phyloP scores from a whole-genome alignment of 2,113 vertebrate species.

The Lepisosteus oculatus region DNA sequence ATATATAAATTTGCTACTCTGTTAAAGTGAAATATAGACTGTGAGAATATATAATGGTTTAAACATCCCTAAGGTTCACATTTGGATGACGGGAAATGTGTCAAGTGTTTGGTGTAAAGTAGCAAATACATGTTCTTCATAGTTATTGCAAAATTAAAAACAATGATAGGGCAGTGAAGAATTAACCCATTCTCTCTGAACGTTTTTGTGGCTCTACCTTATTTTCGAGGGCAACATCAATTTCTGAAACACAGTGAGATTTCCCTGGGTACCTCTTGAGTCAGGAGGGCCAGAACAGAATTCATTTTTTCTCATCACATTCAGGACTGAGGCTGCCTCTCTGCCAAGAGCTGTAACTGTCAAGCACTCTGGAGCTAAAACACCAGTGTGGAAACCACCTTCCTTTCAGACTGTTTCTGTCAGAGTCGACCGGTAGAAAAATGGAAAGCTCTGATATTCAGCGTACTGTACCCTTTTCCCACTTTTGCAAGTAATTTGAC shows the following conservation, averaged over 20 bases:
- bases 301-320: too few relatives aligned
- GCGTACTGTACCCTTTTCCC: background rate
- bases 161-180: too few relatives aligned
- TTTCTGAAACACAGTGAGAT: background rate
- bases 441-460: background rate
- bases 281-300: background rate
- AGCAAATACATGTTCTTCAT: too few relatives aligned
- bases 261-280: background rate
- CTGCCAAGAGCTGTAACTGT: background rate
- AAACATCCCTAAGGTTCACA: too few relatives aligned
- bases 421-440: background rate
- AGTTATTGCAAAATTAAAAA: too few relatives aligned
- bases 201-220: too few relatives aligned
- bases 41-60: too few relatives aligned
- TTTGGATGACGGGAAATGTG: too few relatives aligned
- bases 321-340: background rate
- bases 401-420: background rate
- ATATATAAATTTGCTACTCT: too few relatives aligned
- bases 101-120: too few relatives aligned
- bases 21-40: too few relatives aligned
- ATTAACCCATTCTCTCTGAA: too few relatives aligned
- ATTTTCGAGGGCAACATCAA: background rate
- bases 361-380: background rate
- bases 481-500: background rate
- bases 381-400: background rate